Evolutionary conservation across 2,888 invertebrate species (phyloP), one percentile per base, ranked within the genome.

Genomic region (Syrphus vitripennis): DNA sequence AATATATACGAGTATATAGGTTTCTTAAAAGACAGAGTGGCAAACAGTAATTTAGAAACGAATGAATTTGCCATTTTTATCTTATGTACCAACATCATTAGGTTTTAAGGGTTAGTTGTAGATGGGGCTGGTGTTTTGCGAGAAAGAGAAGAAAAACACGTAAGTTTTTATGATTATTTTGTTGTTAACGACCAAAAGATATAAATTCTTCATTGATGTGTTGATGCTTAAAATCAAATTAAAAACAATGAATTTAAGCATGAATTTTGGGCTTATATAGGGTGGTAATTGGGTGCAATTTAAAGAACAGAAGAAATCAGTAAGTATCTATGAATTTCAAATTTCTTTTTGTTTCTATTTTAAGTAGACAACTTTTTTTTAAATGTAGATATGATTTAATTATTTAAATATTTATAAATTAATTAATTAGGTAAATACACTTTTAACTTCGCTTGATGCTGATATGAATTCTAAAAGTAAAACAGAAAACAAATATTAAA

Each of bases 101-200:
- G 3, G 16, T 45, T 69, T 72, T 59, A 24, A n/a, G 19, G 34
- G 59, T 12, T n/a, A 19, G 7, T 4, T 40, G 55, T 5, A n/a
- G n/a, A 10, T 14, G 16, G 9, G 29, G 55, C 1, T 0, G 55
- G 1, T 1, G n/a, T 12, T 34, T 34, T 4, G 34, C 3, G 0
- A n/a, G 3, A 21, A 12, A 31, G 10, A 31, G 14, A 3, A 12
- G 34, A 34, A 34, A 34, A n/a, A 7, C 5, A 16, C 26, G 29
- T 65, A 31, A 65, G 24, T 21, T 79, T 83, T 83, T 74, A 82
- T 71, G 55, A 48, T 57, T 50, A 42, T 75, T 69, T 81, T 50
- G 69, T 75, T 59, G 74, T 48, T 74, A 53, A 70, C 75, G 69
- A 69, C 21, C 24, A 0, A 53, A 59, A 26, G 61, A 67, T 80